Evolutionary conservation across 1,140 invertebrate species (phyloP), one percentile per base, ranked within the genome.

Genomic region (Drosophila bocki): DNA sequence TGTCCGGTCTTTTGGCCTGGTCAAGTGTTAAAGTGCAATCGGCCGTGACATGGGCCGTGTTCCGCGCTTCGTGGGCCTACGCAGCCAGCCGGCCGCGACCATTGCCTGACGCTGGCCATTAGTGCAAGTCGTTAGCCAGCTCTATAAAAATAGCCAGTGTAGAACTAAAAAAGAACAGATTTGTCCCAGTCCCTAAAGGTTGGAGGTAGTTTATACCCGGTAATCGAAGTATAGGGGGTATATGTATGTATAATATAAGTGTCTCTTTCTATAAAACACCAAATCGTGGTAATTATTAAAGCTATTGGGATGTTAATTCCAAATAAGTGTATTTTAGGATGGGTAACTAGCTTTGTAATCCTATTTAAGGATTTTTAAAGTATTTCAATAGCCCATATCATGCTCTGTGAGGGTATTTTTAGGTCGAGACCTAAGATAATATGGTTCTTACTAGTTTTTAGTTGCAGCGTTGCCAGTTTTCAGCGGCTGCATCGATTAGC

Each of bases 21-120:
- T 81, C 84, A 90, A 88, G 84, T 88, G 84, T 90, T 85, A 88
- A 88, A 90, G 78, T 84, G 84, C 84, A 88, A 90, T 88, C 77
- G 85, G 78, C 74, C 81, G 85, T 80, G 87, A 88, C 77, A 61
- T 50, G 67, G 78, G 65, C 67, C 54, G 75, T 56, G 62, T 56
- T 41, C 41, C 39, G 42, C 54, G 56, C 41, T 61, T 19, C 12
- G 26, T 41, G 56, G 51, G 64, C 70, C 78, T 61, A 78, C 74
- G 68, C 84, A 84, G 41, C 63, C 54, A 84, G 39, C 63, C 54
- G 62, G 53, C 64, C 75, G 60, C 57, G 61, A 61, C 50, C 80
- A 62, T 82, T 67, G 58, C 82, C 77, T 86, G 82, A 82, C 82
- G 70, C 57, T 82, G 75, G 37, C 79, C 78, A 86, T 86, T 86